These are phyloP conservation scores for Chrysodeixis includens DNA, from an alignment of 2,888 invertebrate species.

Conservation along the genomic window DNA sequence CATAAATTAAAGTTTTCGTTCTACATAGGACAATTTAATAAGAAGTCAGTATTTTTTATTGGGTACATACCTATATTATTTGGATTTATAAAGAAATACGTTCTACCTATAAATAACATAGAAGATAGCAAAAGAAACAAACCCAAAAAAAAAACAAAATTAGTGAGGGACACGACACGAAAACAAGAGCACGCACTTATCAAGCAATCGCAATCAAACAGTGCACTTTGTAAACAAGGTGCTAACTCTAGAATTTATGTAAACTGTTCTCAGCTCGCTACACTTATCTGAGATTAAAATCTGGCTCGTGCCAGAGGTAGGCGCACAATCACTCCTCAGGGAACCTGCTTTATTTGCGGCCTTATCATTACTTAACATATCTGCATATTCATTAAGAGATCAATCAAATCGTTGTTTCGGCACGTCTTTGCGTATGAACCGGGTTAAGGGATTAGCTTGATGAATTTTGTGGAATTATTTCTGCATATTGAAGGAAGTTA, in stretches of 20 bases:
- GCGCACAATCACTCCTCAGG: constrained; percentile 85
- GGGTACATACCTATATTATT: too few relatives aligned
- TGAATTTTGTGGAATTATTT: constrained; percentile 34
- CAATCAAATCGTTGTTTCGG: constrained; percentile 83
- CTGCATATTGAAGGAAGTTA: constrained; percentile 27
- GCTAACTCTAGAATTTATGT: constrained; percentile 88
- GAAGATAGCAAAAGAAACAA: not conserved
- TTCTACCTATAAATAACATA: not conserved
- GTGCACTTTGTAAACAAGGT: constrained; percentile 88
- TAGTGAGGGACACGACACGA: constrained; percentile 39
- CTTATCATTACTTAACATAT: constrained; percentile 85
- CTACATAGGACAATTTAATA: too few relatives aligned
- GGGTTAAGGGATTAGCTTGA: constrained; percentile 52
- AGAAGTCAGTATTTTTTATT: too few relatives aligned
- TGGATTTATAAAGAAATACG: too few relatives aligned
- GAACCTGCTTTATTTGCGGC: constrained; percentile 82
- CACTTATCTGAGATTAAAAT: constrained; percentile 89
- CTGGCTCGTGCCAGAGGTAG: constrained; percentile 78
- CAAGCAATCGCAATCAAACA: constrained; percentile 83
- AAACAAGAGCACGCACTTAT: constrained; percentile 73
- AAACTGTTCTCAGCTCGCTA: constrained; percentile 83
- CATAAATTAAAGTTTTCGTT: too few relatives aligned
- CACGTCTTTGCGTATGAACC: constrained; percentile 53
- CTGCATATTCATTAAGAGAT: constrained; percentile 88
- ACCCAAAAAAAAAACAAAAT: constrained; percentile 17